Base-by-base conservation (phyloP, 1,140 invertebrate genomes). In the Odontomachus brunneus region DNA sequence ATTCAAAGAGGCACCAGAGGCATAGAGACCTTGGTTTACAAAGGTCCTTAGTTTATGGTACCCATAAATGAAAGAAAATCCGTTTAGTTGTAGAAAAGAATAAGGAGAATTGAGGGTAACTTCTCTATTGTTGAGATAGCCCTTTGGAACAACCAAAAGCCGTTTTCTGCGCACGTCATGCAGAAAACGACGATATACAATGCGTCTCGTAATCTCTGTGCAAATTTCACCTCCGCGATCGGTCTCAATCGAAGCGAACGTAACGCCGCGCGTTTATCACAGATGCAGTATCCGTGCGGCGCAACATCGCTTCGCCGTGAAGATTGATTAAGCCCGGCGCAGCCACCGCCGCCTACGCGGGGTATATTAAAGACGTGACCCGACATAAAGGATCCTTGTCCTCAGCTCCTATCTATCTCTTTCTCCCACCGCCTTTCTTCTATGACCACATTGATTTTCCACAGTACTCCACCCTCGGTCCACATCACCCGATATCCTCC, bases 281-380 rank as follows among this genome's bases (percentile, higher is more conserved):
- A 59, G 63, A 83, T 89, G 89, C 85, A 90, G 78, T 83, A 75
- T 73, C 57, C 71, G 51, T 75, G 66, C 63, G 85, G 75, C 81
- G 83, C 63, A 85, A 67, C 85, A 88, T 69, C n/a, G 76, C 67
- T 71, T 82, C 66, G 69, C 67, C 33, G 73, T 69, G 83, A 91
- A 91, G 91, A 93, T 92, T 92, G 92, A 92, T 92, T 90, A 89
- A 89, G 85, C 82, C 66, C 44, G 82, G 69, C 86, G 80, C 85
- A 89, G 82, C 81, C 84, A 88, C 72, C 78, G 71, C 75, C 86
- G 53, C 86, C 78, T 82, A 85, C 84, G 85, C 88, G 74, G 81
- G 84, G 66, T 91, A 90, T 93, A 93, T 93, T 93, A 92, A 93
- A 93, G 89, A 94, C 92, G 92, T 93, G 93, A 93, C 92, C 91